These are phyloP conservation scores for Carposina sasakii DNA, from an alignment of 1,140 invertebrate genomes.

Conservation along the genomic window DNA sequence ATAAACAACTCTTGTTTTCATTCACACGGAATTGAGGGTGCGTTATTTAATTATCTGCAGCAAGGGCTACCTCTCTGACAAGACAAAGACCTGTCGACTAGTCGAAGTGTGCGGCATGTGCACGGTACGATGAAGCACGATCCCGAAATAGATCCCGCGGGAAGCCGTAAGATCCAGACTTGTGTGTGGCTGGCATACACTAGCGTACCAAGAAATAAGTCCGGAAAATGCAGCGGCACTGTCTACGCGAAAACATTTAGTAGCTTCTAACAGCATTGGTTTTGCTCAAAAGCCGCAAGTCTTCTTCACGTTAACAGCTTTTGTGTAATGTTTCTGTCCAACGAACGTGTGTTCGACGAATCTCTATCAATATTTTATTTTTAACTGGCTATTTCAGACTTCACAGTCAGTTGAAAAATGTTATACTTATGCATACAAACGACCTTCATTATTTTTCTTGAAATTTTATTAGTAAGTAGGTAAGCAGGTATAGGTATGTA, in stretches of 20 bases:
- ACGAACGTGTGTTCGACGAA: constrained; percentile 36
- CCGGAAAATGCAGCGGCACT: no score
- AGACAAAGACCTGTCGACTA: constrained; percentile 62
- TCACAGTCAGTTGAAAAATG: constrained; percentile 13
- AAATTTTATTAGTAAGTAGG: no score
- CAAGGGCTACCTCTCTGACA: constrained; percentile 55
- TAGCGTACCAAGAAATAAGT: no score
- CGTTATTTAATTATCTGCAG: constrained; percentile 48
- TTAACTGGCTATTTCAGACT: constrained; percentile 45
- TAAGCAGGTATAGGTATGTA: no score
- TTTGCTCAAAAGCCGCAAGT: no score
- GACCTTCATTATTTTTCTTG: no score
- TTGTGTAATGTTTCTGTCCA: constrained; percentile 37
- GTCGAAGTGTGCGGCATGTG: constrained; percentile 42
- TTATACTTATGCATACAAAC: no score
- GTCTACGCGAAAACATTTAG: no score
- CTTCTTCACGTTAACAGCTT: no score
- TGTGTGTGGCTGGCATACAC: no score
- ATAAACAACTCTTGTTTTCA: constrained; percentile 43
- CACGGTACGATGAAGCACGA: constrained; percentile 30
- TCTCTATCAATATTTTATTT: constrained; percentile 58
- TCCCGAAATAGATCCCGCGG: constrained; percentile 63
- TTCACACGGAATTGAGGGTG: constrained; percentile 25
- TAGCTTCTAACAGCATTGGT: no score
- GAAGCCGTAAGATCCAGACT: no score